phyloP scores from a whole-genome alignment of 2,888 invertebrate species.

The Fissipunctia ypsillon region DNA sequence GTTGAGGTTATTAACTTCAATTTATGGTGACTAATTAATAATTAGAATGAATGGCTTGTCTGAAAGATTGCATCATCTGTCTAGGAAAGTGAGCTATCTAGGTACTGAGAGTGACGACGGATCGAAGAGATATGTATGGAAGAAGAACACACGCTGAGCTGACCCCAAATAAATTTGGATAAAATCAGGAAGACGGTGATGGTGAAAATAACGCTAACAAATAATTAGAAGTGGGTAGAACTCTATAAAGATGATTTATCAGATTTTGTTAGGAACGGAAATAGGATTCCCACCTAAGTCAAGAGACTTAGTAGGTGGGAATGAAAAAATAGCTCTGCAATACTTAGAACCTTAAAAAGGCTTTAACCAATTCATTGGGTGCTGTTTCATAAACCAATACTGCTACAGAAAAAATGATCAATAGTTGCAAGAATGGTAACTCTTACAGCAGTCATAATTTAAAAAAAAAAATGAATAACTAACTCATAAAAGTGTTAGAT shows the following conservation, averaged over 20 bases:
- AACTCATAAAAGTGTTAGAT: not conserved
- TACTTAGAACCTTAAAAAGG: not conserved
- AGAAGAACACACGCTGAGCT: too few relatives aligned
- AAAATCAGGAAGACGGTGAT: too few relatives aligned
- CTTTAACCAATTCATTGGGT: not conserved
- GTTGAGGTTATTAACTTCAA: not conserved
- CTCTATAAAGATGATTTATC: not conserved
- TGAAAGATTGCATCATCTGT: not conserved
- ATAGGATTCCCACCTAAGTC: too few relatives aligned
- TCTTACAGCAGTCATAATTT: not conserved
- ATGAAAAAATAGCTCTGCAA: too few relatives aligned
- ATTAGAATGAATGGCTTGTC: not conserved
- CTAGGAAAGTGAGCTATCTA: not conserved
- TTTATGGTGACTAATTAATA: not conserved
- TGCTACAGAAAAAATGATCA: not conserved
- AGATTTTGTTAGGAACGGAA: too few relatives aligned
- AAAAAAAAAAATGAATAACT: not conserved
- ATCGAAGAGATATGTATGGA: not conserved
- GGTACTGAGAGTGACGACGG: too few relatives aligned
- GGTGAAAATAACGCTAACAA: not conserved
- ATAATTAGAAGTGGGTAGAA: not conserved
- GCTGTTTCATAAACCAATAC: not conserved
- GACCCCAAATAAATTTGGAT: not conserved
- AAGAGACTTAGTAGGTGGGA: too few relatives aligned
- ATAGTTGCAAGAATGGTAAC: not conserved